Conservation (phyloP, 2,113 vertebrate genomes). For the Echinops telfairi region DNA sequence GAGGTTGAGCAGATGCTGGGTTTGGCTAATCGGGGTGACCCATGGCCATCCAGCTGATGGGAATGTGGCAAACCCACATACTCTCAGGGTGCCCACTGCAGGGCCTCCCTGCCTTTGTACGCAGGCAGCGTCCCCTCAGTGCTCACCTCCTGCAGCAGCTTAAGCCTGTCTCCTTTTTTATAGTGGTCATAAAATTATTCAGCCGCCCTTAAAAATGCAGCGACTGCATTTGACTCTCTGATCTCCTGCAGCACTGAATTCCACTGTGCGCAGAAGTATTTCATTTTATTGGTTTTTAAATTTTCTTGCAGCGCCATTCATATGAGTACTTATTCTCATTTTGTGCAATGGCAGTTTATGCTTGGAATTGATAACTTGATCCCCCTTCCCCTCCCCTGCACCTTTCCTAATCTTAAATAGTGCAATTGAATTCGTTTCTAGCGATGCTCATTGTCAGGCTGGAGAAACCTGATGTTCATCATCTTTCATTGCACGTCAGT, state of each 20-base stretch:
- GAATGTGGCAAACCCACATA: conserved; percentile 44
- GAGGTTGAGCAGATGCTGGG: background rate
- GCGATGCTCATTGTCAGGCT: conserved; percentile 68
- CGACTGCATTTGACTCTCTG: conserved; percentile 78
- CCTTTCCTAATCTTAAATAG: conserved; percentile 80
- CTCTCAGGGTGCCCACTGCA: background rate
- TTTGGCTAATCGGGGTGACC: conserved; percentile 12
- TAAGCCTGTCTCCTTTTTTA: conserved; percentile 78
- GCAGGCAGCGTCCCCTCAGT: conserved; percentile 59
- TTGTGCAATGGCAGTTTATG: conserved; percentile 79
- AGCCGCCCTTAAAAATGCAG: conserved; percentile 78
- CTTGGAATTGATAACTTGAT: conserved; percentile 78
- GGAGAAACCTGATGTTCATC: conserved; percentile 61
- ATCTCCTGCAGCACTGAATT: conserved; percentile 77
- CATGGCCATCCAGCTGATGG: background rate
- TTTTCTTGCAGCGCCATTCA: conserved; percentile 77
- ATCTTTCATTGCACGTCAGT: conserved; percentile 67
- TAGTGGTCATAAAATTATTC: conserved; percentile 82
- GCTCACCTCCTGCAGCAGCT: conserved; percentile 69
- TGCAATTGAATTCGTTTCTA: conserved; percentile 80
- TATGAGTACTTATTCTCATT: conserved; percentile 75
- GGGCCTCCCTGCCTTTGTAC: conserved; percentile 14
- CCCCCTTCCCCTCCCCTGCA: conserved; percentile 14
- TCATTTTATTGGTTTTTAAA: conserved; percentile 83
- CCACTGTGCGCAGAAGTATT: conserved; percentile 78